These are phyloP conservation scores for Urosaurus nigricauda DNA, from an alignment of 2,797 vertebrate genomes.

Conservation along the genomic window DNA sequence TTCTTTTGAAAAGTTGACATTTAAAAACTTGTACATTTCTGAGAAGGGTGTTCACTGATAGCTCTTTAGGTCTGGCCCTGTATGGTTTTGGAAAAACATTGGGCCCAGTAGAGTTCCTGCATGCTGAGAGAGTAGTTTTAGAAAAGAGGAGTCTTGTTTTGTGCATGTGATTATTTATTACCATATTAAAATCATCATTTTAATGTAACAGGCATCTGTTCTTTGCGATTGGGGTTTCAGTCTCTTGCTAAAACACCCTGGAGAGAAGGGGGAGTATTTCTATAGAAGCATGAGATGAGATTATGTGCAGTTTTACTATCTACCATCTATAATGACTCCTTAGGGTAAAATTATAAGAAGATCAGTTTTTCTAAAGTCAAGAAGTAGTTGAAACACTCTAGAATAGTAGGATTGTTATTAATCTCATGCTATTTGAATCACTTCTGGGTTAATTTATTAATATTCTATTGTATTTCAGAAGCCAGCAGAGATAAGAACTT, in stretches of 20 bases:
- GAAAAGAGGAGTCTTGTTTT: background rate
- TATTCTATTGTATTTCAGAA: conserved; percentile 68
- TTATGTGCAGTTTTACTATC: background rate
- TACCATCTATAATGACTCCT: background rate
- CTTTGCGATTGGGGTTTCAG: background rate
- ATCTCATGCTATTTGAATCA: conserved; percentile 55
- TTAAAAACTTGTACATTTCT: background rate
- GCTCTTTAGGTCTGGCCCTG: background rate
- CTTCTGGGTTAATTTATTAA: conserved; percentile 69
- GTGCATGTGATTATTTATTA: conserved; percentile 8
- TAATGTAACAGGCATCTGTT: background rate
- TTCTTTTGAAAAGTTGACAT: background rate
- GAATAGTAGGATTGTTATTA: conserved; percentile 60
- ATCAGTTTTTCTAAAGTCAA: conserved; percentile 8
- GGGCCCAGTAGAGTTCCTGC: background rate
- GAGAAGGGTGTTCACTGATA: background rate
- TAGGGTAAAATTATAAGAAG: background rate
- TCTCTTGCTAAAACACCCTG: background rate
- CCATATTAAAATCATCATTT: background rate
- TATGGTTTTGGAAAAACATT: fast-evolving
- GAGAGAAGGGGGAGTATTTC: background rate
- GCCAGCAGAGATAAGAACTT: conserved; percentile 77
- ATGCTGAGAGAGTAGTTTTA: background rate
- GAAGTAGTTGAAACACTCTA: conserved; percentile 17
- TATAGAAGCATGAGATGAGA: background rate